phyloP scores from a whole-genome alignment of 2,888 invertebrate species.

The Dimorphilus gyrociliatus region DNA sequence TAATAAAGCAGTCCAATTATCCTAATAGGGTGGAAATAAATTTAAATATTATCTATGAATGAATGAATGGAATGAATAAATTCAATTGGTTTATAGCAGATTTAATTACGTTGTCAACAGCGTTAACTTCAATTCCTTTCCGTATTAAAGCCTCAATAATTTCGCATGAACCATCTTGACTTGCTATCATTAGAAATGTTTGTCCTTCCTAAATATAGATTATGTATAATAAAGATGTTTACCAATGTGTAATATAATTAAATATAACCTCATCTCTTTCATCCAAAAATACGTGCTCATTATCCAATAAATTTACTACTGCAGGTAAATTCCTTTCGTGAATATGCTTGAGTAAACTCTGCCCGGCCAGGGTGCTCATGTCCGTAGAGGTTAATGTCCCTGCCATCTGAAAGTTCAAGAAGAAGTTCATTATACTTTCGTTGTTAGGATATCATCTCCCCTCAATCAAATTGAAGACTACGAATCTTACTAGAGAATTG shows the following conservation, averaged over 20 bases:
- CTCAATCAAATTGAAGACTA: too few relatives aligned
- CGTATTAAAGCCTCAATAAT: constrained; percentile 27
- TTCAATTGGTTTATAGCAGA: not conserved
- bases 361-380: constrained; percentile 22
- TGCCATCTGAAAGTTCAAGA: too few relatives aligned
- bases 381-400: too few relatives aligned
- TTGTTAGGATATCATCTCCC: too few relatives aligned
- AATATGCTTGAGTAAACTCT: constrained; percentile 26
- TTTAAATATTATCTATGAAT: too few relatives aligned
- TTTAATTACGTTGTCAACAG: constrained; percentile 31
- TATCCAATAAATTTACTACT: constrained; percentile 60
- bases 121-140: constrained; percentile 24
- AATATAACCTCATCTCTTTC: constrained; percentile 62
- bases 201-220: constrained; percentile 24
- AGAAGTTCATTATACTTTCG: too few relatives aligned
- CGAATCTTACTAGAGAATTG: too few relatives aligned
- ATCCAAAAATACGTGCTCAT: constrained; percentile 67
- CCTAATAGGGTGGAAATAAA: constrained; percentile 45
- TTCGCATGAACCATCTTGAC: constrained; percentile 25
- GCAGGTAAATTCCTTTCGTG: constrained; percentile 51
- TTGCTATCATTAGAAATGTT: constrained; percentile 32
- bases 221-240: constrained; percentile 1
- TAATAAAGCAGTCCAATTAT: constrained; percentile 78
- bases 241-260: not conserved
- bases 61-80: too few relatives aligned